Base-by-base conservation (phyloP, 2,113 vertebrate genomes). In the Hemibagrus wyckioides region DNA sequence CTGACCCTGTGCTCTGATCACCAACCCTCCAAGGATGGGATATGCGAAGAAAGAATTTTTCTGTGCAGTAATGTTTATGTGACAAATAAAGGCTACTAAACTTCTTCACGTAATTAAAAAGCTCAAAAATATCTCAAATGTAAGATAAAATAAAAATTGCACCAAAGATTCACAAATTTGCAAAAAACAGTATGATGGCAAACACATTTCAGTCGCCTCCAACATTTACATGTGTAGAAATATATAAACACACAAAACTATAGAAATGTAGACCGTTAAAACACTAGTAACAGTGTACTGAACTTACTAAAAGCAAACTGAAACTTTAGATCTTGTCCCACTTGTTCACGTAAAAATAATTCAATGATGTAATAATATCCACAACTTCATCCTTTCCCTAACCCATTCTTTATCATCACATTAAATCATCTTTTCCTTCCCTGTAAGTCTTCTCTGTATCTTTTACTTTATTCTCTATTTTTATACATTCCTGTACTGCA, bases 391-490 rank as follows among this genome's bases (percentile, higher is more conserved):
- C 5, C 4, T 0, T 44, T 28, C 41, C n/a, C 6, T n/a, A 76
- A 76, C 73, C 25, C 1, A 76, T 50, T 5, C 73, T 50, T 50
- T 76, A 44, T 44, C 41, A 73, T 75, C 19, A 75, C 69, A 23
- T 2, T 75, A 41, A 23, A 44, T 75, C 13, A 2, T n/a, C 6
- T n/a, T n/a, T 28, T 30, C 28, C 11, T 41, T 10, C 48, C 10
- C 25, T 50, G 41, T 13, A n/a, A 50, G 73, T n/a, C 25, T n/a
- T 77, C 25, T 77, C 73, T 50, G 1, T 2, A 15, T 71, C 67
- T 75, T 75, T 77, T 50, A 25, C 25, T n/a, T n/a, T n/a, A 77
- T 50, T 77, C 25, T 77, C 44, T 50, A 77, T 77, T 77, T 77
- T n/a, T 76, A 44, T 77, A 77, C 41, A 15, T n/a, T 77, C 44